A percentile compares a stretch with the other conserved stretches of the same genome.
These are phyloP conservation scores for Nipponia nippon DNA, from an alignment of 2,113 vertebrate genomes.

Conservation along the genomic window DNA sequence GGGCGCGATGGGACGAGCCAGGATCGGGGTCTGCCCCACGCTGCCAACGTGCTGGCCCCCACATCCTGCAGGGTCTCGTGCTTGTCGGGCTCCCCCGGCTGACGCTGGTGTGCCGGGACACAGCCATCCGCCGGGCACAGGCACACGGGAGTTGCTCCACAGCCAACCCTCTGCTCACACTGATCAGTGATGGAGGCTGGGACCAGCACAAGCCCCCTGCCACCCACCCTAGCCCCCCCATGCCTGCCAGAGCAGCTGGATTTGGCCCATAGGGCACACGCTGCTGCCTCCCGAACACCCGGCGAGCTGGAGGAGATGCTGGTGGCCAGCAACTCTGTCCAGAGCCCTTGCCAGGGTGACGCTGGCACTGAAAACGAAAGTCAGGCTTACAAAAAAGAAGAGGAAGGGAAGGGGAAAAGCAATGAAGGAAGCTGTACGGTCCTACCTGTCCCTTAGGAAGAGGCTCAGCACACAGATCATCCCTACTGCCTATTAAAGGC, in stretches of 20 bases:
- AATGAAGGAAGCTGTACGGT: neutral
- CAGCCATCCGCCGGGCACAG: neutral
- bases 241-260: neutral
- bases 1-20: fast-evolving
- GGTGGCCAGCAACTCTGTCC: neutral
- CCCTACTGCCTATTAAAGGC: neutral
- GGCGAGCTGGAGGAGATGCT: neutral
- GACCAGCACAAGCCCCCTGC: neutral
- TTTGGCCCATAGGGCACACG: neutral
- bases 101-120: neutral
- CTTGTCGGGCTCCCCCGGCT: fast-evolving
- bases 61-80: fast-evolving
- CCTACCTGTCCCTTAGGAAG: conserved; percentile 20
- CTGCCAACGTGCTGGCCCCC: fast-evolving
- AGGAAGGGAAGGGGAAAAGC: neutral
- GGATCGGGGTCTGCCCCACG: neutral
- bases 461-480: neutral
- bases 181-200: neutral
- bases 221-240: neutral
- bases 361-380: neutral
- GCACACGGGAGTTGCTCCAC: neutral
- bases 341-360: neutral
- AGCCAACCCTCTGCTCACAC: neutral
- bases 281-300: neutral
- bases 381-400: neutral